Evolutionary conservation across 1,140 invertebrate genomes (phyloP).

Genomic region (Drosophila funebris): DNA sequence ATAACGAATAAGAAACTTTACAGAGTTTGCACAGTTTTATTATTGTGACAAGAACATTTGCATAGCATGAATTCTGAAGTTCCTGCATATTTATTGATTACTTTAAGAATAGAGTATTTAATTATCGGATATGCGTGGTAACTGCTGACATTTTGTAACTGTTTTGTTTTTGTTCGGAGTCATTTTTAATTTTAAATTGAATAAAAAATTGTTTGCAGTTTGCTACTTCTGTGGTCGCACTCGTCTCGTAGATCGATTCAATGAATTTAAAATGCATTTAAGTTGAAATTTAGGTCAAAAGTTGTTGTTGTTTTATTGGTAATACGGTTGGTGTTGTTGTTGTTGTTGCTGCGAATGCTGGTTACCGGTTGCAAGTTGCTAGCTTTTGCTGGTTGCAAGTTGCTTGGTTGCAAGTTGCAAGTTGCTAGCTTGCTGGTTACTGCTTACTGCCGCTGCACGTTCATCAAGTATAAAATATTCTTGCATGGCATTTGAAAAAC

Average conservation of each 20-base stretch:
- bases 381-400: constrained; percentile 12
- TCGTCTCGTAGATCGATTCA: constrained; percentile 70
- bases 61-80: not conserved
- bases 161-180: constrained; percentile 23
- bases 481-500: constrained; percentile 75
- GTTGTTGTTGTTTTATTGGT: constrained; percentile 52
- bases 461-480: constrained; percentile 78
- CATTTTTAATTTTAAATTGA: constrained; percentile 69
- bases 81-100: not conserved
- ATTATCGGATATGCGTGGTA: not conserved
- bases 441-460: constrained; percentile 57
- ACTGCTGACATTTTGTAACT: constrained; percentile 14
- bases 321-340: constrained; percentile 30
- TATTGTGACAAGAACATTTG: not conserved
- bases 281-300: constrained; percentile 80
- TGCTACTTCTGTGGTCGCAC: constrained; percentile 34
- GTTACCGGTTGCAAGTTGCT: constrained; percentile 39
- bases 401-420: constrained; percentile 21
- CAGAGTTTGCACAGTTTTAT: no score
- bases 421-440: constrained; percentile 18
- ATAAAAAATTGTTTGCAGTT: constrained; percentile 34
- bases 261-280: constrained; percentile 83
- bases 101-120: constrained; percentile 25
- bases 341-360: constrained; percentile 30
- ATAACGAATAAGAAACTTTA: not conserved